Evolutionary conservation across 2,797 vertebrate species (phyloP).

Genomic region (Spea hammondii): DNA sequence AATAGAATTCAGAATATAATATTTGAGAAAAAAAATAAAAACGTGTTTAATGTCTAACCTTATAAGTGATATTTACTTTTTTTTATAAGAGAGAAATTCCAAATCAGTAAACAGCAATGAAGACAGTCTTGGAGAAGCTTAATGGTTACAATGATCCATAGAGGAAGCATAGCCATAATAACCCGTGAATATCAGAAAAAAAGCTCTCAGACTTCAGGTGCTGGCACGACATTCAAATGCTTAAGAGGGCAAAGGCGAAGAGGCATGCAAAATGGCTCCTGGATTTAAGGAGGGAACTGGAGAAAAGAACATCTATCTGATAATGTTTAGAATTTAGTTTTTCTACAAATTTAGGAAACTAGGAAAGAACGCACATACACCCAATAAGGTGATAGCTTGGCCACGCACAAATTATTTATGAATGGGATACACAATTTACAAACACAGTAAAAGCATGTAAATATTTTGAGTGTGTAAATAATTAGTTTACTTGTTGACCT

Average conservation of each 20-base stretch:
- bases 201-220: not conserved
- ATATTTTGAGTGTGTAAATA: constrained; percentile 38
- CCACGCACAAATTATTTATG: constrained; percentile 39
- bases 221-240: not conserved
- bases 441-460: constrained; percentile 26
- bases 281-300: constrained; percentile 1
- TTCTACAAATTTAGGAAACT: constrained; percentile 1
- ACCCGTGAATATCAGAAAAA: not conserved
- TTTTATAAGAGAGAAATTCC: constrained; percentile 33
- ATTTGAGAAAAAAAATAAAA: too few species aligned
- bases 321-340: constrained; percentile 16
- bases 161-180: not conserved
- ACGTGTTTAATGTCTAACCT: too few species aligned
- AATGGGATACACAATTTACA: constrained; percentile 16
- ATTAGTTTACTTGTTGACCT: constrained; percentile 39
- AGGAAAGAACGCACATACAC: constrained; percentile 7
- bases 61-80: not conserved
- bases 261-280: not conserved
- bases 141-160: not conserved
- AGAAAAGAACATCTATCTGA: constrained; percentile 2
- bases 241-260: not conserved
- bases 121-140: constrained; percentile 6
- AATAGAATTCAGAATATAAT: too few species aligned
- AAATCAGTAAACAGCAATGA: constrained; percentile 46
- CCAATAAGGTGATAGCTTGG: not conserved